A percentile compares a stretch with the other conserved stretches of the same genome.
Conservation (phyloP, 2,888 invertebrate genomes). For the Amorpha juglandis region DNA sequence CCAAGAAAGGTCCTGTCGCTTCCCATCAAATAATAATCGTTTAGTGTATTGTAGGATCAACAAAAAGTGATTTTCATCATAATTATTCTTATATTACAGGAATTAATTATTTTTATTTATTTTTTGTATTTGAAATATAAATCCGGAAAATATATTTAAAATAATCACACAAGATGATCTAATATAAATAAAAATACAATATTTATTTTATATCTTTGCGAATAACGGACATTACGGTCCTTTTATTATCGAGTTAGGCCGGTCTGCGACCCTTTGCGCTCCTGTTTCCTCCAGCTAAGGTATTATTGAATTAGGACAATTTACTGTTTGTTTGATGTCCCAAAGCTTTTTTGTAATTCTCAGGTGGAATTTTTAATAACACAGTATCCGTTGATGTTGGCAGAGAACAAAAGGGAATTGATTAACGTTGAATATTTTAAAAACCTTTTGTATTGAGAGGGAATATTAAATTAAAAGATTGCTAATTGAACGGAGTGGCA, state of each 20-base stretch:
- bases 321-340: constrained; percentile 66
- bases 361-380: constrained; percentile 29
- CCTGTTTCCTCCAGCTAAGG: constrained; percentile 38
- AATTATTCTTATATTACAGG: too few species aligned
- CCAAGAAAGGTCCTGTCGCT: too few species aligned
- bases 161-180: neutral
- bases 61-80: too few species aligned
- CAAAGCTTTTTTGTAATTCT: constrained; percentile 46
- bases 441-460: neutral
- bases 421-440: constrained; percentile 4
- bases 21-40: too few species aligned
- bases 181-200: constrained; percentile 4
- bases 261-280: constrained; percentile 47
- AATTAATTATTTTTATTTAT: too few species aligned
- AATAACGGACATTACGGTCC: constrained; percentile 59
- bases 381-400: neutral
- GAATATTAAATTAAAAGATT: neutral
- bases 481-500: neutral
- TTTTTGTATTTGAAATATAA: too few species aligned
- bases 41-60: too few species aligned
- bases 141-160: neutral
- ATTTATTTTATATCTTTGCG: constrained; percentile 48
- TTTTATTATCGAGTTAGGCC: constrained; percentile 67
- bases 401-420: neutral
- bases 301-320: constrained; percentile 71